Conservation (phyloP, 2,113 vertebrate genomes). For the Xenus cinereus region DNA sequence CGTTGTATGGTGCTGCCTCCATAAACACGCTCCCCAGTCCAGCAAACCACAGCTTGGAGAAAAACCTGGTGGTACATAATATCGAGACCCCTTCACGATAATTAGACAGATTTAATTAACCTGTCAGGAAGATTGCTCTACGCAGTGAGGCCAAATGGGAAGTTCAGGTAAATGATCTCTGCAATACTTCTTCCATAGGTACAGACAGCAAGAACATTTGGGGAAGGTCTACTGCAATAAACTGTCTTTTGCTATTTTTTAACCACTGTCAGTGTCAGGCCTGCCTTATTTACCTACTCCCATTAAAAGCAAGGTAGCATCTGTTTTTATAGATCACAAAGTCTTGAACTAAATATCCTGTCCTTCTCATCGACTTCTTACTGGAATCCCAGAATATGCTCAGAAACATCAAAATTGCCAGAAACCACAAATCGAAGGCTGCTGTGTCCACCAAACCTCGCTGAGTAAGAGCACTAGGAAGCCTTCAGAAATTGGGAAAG, state of each 20-base stretch:
- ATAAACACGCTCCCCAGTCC: background rate
- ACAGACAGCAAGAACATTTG: fast-evolving
- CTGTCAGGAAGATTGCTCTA: background rate
- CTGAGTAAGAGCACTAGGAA: background rate
- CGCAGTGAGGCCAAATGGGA: background rate
- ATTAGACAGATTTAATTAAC: background rate
- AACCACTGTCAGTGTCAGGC: background rate
- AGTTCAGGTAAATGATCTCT: background rate
- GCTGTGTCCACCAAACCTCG: background rate
- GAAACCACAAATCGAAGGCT: background rate
- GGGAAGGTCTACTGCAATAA: background rate
- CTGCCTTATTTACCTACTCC: background rate
- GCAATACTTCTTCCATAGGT: background rate
- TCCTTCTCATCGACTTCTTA: background rate
- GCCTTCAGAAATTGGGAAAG: background rate
- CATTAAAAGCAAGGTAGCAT: background rate
- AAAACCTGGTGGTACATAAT: background rate
- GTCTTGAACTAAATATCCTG: background rate
- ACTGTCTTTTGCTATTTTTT: background rate
- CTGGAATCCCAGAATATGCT: background rate
- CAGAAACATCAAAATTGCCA: background rate
- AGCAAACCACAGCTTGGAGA: background rate
- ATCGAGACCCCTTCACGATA: background rate
- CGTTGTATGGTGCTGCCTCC: background rate
- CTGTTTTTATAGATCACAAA: background rate